Evolutionary conservation across 2,113 vertebrate genomes (phyloP).

Genomic region (Thamnophis sirtalis): DNA sequence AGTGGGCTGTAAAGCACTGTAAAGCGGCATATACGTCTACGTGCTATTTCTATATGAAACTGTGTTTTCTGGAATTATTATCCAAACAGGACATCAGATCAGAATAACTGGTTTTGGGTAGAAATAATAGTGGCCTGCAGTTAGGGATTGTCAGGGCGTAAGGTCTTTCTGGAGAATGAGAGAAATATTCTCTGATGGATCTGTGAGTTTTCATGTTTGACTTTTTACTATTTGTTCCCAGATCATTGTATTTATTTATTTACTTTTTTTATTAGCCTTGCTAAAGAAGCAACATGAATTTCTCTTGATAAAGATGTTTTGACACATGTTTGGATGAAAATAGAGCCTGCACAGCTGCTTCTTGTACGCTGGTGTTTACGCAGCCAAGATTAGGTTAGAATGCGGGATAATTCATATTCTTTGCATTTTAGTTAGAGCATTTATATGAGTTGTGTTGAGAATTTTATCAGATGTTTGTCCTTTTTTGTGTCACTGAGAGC

Average conservation of each 20-base stretch:
- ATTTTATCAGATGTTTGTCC: not conserved
- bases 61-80: not conserved
- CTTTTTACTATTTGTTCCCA: not conserved
- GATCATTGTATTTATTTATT: not conserved
- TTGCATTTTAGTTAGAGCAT: not conserved
- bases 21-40: too few species aligned
- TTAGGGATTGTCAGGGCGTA: not conserved
- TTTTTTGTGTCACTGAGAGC: not conserved
- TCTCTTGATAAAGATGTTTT: not conserved
- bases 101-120: not conserved
- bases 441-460: not conserved
- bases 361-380: not conserved
- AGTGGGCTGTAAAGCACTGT: too few species aligned
- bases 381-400: not conserved
- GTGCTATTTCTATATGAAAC: not conserved
- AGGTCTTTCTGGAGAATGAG: not conserved
- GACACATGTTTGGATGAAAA: not conserved
- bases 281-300: not conserved
- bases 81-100: not conserved
- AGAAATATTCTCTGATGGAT: not conserved
- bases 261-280: not conserved
- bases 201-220: not conserved
- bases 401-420: not conserved
- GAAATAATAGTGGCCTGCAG: not conserved
- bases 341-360: not conserved